A percentile compares a stretch with the other conserved stretches of the same genome.
Conservation (phyloP, 2,888 invertebrate species). For the Priocnemis perturbator region DNA sequence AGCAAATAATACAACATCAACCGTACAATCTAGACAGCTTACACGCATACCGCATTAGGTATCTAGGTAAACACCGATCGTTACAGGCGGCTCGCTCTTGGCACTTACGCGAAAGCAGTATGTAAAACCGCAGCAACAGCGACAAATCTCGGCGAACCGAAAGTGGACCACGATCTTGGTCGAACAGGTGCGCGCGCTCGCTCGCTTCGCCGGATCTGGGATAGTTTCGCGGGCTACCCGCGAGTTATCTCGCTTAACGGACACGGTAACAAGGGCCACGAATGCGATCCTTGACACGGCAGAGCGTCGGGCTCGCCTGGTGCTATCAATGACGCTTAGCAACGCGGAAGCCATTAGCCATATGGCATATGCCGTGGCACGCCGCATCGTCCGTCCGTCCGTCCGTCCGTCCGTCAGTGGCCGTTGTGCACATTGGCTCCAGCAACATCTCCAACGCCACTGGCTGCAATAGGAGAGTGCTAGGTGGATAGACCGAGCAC, state of each 20-base stretch:
- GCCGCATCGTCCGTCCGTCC: conserved; percentile 33
- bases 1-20: too few relatives aligned
- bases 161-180: too few relatives aligned
- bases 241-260: conserved; percentile 10
- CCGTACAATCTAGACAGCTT: too few relatives aligned
- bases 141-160: neutral
- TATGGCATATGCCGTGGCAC: conserved; percentile 65
- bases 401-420: conserved; percentile 25
- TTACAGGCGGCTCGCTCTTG: too few relatives aligned
- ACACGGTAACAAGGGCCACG: conserved; percentile 55
- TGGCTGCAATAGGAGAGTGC: too few relatives aligned
- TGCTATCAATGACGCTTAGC: conserved; percentile 69
- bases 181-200: too few relatives aligned
- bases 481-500: neutral
- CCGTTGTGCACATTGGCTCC: conserved; percentile 13
- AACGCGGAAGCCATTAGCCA: conserved; percentile 73
- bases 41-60: too few relatives aligned
- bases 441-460: neutral
- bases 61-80: too few relatives aligned
- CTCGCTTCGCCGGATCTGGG: neutral
- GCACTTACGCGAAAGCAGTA: too few relatives aligned
- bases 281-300: conserved; percentile 61
- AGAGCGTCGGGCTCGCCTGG: conserved; percentile 43
- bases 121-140: too few relatives aligned
- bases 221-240: conserved; percentile 2